Conservation (phyloP, 2,888 invertebrate species). For the Choreutis nemorana region DNA sequence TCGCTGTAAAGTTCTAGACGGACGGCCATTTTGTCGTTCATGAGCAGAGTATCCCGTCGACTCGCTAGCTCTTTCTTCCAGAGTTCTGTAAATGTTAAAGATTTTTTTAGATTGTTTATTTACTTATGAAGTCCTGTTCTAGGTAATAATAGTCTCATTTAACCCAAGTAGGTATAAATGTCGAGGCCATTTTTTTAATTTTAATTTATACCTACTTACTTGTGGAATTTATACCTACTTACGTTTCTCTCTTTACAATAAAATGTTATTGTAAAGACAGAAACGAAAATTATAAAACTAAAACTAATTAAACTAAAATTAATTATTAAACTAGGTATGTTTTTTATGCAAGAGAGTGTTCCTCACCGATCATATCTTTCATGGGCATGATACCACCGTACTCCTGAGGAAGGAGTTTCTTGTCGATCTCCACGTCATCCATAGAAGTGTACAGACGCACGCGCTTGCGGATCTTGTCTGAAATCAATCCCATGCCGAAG, state of each 20-base stretch:
- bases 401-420: slow-evolving; percentile 76
- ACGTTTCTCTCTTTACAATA: too few relatives aligned
- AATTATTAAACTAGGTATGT: background rate
- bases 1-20: slow-evolving; percentile 74
- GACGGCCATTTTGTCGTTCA: slow-evolving; percentile 76
- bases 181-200: too few relatives aligned
- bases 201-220: too few relatives aligned
- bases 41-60: slow-evolving; percentile 66
- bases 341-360: background rate
- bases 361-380: slow-evolving; percentile 81
- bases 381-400: slow-evolving; percentile 86
- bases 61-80: slow-evolving; percentile 75
- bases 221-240: too few relatives aligned
- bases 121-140: background rate
- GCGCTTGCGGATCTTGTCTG: slow-evolving; percentile 78
- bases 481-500: slow-evolving; percentile 79
- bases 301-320: too few relatives aligned
- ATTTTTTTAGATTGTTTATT: background rate
- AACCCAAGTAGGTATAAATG: too few relatives aligned
- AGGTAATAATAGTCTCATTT: too few relatives aligned
- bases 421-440: slow-evolving; percentile 70
- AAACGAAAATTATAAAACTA: too few relatives aligned
- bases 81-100: slow-evolving; percentile 47
- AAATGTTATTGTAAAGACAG: too few relatives aligned
- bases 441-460: slow-evolving; percentile 71